These are phyloP conservation scores for Branchellion lobata DNA, from an alignment of 2,888 invertebrate species.

Conservation along the genomic window DNA sequence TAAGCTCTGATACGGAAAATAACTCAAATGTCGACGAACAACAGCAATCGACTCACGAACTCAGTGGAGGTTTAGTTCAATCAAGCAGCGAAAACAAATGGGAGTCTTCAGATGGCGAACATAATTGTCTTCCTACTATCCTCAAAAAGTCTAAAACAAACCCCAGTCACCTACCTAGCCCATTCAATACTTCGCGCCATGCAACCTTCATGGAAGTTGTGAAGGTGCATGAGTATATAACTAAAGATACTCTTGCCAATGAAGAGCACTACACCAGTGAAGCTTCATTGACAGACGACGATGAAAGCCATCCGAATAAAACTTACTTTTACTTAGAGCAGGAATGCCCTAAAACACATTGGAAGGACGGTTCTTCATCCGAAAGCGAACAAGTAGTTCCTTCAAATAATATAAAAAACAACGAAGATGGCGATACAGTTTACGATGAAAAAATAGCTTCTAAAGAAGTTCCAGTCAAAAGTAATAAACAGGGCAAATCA, in stretches of 20 bases:
- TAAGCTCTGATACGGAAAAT: background rate
- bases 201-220: constrained; percentile 39
- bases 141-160: constrained; percentile 35
- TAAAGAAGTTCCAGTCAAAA: no score
- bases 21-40: background rate
- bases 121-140: constrained; percentile 7
- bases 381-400: background rate
- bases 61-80: no score
- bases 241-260: constrained; percentile 7
- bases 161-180: background rate
- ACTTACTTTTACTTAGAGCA: constrained; percentile 31
- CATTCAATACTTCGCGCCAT: background rate
- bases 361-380: background rate
- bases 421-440: background rate
- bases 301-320: background rate
- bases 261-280: constrained; percentile 40
- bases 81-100: no score
- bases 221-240: constrained; percentile 35
- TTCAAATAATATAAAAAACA: background rate
- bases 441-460: background rate
- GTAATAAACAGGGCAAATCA: background rate
- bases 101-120: no score
- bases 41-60: background rate
- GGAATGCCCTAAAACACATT: background rate
- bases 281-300: constrained; percentile 36